A percentile compares a stretch with the other conserved stretches of the same genome.
These are phyloP conservation scores for Pyrrhosoma nymphula DNA, from an alignment of 2,888 invertebrate species.

Conservation along the genomic window DNA sequence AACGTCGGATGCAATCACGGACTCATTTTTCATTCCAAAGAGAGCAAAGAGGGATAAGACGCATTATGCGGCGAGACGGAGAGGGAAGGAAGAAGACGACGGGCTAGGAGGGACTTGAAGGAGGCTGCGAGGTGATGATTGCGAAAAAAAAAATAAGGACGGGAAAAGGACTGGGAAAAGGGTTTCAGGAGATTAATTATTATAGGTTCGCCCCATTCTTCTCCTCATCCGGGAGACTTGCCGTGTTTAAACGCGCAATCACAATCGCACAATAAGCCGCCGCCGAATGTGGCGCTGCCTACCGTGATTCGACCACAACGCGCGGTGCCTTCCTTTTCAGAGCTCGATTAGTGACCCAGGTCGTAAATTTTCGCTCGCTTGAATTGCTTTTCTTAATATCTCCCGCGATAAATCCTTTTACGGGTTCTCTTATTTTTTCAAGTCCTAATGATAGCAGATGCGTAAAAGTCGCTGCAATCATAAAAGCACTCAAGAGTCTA, in stretches of 20 bases:
- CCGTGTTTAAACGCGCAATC: neutral
- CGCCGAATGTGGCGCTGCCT: neutral
- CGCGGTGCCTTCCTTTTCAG: neutral
- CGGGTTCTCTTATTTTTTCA: no score
- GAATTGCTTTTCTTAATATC: no score
- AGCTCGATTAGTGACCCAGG: neutral
- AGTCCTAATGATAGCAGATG: no score
- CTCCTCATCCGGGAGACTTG: neutral
- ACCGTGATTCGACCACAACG: neutral
- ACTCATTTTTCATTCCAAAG: slow-evolving; percentile 13
- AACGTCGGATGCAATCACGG: slow-evolving; percentile 12
- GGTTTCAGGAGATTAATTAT: neutral
- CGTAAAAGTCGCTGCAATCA: no score
- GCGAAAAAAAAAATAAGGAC: neutral
- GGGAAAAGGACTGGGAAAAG: neutral
- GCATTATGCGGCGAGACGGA: neutral
- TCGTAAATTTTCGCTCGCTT: no score
- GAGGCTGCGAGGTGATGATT: neutral
- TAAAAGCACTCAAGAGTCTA: no score
- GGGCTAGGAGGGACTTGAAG: neutral
- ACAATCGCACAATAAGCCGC: neutral
- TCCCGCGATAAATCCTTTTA: no score
- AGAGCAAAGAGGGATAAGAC: slow-evolving; percentile 13
- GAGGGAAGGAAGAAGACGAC: neutral
- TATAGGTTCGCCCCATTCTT: neutral